Evolutionary conservation across 2,113 vertebrate species (phyloP), one percentile per base, ranked within the genome.

Genomic region (Argyrosomus japonicus): DNA sequence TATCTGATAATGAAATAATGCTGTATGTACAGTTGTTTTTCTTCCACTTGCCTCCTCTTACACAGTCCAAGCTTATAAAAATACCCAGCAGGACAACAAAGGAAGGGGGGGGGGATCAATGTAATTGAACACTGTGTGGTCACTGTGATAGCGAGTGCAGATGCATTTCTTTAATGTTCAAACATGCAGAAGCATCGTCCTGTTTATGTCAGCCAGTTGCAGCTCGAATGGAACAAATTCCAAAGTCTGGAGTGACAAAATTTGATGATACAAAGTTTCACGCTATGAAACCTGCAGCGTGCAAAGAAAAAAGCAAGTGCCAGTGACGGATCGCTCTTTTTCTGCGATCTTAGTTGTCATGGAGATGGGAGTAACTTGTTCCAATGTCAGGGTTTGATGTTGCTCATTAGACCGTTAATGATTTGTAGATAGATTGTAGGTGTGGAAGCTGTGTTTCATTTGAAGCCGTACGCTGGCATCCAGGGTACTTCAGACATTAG

Each of bases 341-440:
- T 36, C 54, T 62, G 62, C 21, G 5, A 65, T 64, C 75, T 29
- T 18, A 23, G 91, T 92, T 91, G 91, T 94, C 92, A 89, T 92
- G 91, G 90, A 83, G 86, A 93, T 86, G 54, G 62, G 68, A 85
- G 69, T 79, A 82, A 84, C 68, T 77, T 77, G 86, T 84, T 5
- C n/a, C 83, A 65, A 89, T 87, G 85, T 86, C 77, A 79, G 75
- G 63, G 63, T 90, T 86, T 87, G 80, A 87, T 82, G 81, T 82
- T 67, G 85, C 82, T 88, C 87, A 84, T 92, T 86, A 90, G 69
- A 65, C 73, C 54, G 23, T 54, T 86, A 79, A 90, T 87, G 86
- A 92, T 92, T 90, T 87, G 77, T 75, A 75, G 73, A 86, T 87
- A 51, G 87, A 88, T 86, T 78, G 80, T 77, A 81, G 84, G 79